These are phyloP conservation scores for Aphrophora alni DNA, from an alignment of 2,888 invertebrate genomes.

Conservation along the genomic window DNA sequence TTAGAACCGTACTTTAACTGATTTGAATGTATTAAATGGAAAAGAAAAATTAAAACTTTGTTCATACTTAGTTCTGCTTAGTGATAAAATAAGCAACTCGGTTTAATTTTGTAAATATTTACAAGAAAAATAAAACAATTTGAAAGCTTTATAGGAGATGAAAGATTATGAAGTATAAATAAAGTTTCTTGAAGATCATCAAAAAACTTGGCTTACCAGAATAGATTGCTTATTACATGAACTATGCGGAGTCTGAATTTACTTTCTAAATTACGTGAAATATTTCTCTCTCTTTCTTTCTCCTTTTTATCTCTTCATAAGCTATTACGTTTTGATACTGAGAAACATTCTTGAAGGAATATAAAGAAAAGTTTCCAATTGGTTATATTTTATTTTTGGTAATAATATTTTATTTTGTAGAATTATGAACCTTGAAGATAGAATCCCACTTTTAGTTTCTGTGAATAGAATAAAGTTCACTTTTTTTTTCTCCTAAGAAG, in stretches of 20 bases:
- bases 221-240: slow-evolving; percentile 15
- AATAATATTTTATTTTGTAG: neutral
- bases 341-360: neutral
- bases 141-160: too few relatives aligned
- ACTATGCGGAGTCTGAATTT: neutral
- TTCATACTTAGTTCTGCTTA: too few relatives aligned
- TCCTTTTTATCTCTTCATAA: neutral
- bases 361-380: neutral
- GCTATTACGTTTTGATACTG: neutral
- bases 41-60: too few relatives aligned
- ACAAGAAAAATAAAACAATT: too few relatives aligned
- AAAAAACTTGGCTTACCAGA: neutral
- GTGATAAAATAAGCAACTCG: too few relatives aligned
- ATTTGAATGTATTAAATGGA: too few relatives aligned
- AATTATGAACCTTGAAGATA: neutral
- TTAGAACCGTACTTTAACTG: too few relatives aligned
- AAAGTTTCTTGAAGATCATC: neutral
- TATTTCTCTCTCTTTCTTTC: neutral
- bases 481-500: too few relatives aligned
- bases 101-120: too few relatives aligned
- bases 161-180: neutral
- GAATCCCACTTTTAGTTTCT: too few relatives aligned
- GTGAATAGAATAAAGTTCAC: too few relatives aligned
- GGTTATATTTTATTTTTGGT: neutral
- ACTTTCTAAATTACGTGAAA: neutral